These are phyloP conservation scores for Slavum lentiscoides DNA, from an alignment of 2,888 invertebrate species.

Conservation along the genomic window DNA sequence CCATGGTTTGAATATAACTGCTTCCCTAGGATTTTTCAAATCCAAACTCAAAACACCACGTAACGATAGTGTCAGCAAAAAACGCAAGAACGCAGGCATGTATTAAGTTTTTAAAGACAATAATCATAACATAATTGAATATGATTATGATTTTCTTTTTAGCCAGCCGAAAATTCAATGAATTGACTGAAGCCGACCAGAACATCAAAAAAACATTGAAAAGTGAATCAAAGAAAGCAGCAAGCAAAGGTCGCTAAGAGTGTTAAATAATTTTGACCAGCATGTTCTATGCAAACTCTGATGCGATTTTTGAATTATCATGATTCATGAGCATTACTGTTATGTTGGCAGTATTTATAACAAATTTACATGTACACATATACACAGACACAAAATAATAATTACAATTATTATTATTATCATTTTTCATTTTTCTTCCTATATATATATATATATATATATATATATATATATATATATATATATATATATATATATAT, in stretches of 20 bases:
- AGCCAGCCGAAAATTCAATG: conserved; percentile 71
- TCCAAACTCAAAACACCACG: conserved; percentile 22
- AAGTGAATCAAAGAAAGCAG: conserved; percentile 64
- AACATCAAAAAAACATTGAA: conserved; percentile 78
- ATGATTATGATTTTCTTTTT: conserved; percentile 57
- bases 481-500: not conserved
- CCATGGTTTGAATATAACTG: not conserved
- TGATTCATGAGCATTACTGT: not conserved
- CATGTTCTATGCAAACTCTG: not conserved
- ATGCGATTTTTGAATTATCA: not conserved
- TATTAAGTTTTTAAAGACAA: not conserved
- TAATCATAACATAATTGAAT: not conserved
- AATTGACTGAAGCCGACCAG: conserved; percentile 91
- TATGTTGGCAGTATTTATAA: conserved; percentile 1
- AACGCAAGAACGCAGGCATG: conserved; percentile 41
- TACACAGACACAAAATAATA: not conserved
- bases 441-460: not conserved
- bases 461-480: not conserved
- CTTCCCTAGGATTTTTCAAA: conserved; percentile 20
- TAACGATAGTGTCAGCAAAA: conserved; percentile 24
- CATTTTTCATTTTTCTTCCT: conserved; percentile 18
- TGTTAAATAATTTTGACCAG: conserved; percentile 15
- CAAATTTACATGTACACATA: not conserved
- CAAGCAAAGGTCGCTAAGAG: conserved; percentile 61
- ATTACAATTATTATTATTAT: not conserved